A percentile compares a stretch with the other conserved stretches of the same genome.
Evolutionary conservation across 2,797 vertebrate genomes (phyloP).

Genomic region (Vireo griseus): DNA sequence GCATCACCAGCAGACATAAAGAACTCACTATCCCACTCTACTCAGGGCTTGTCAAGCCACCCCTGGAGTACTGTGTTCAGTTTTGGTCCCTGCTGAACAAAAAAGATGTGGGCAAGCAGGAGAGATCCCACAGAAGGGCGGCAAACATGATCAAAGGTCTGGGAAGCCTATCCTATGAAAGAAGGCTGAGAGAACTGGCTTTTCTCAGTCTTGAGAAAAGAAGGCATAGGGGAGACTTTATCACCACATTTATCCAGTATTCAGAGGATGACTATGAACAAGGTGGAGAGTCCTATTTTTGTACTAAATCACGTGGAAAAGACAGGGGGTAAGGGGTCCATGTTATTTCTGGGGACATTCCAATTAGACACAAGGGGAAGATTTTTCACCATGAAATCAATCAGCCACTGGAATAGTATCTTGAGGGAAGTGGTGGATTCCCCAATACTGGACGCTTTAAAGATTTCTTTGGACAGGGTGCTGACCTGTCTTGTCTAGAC

Average conservation of each 20-base stretch:
- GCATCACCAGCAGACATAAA: background rate
- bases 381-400: background rate
- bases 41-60: background rate
- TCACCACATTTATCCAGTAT: background rate
- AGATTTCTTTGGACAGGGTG: background rate
- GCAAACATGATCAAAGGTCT: background rate
- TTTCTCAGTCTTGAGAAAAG: background rate
- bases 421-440: background rate
- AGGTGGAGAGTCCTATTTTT: background rate
- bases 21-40: background rate
- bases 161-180: background rate
- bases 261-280: background rate
- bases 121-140: background rate
- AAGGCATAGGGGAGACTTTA: background rate
- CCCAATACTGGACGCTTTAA: rapidly evolving
- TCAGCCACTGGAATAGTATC: background rate
- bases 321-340: rapidly evolving
- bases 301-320: background rate
- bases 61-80: background rate
- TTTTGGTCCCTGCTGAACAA: background rate
- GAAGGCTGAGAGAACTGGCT: background rate
- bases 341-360: background rate
- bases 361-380: background rate
- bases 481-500: background rate
- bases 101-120: background rate